Base-by-base conservation (phyloP, 53 echinoderm and acorn worm species). In the Echinarachnius parma region DNA sequence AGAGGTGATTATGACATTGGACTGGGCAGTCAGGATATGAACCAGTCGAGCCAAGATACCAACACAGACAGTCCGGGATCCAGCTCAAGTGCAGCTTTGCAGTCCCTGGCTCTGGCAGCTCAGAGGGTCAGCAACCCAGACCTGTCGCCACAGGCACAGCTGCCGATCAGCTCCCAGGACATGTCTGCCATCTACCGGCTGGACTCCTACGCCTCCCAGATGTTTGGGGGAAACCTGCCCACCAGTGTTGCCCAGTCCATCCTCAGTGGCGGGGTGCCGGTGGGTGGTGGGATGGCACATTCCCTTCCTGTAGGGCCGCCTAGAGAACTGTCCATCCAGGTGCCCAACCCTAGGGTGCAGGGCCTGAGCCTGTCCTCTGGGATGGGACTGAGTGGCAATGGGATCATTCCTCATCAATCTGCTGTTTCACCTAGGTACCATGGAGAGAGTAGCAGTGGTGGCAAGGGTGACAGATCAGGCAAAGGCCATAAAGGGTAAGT, bases 11-110 rank as follows among this genome's bases (percentile, higher is more conserved):
- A 78, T 34, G 35, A 26, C 21, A 30, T 71, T 24, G 79, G 79
- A 3, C 47, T 84, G 78, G 71, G 74, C 35, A 72, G 56, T 35
- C 74, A 39, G 45, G 74, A 72, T 44, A 21, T 72, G 18, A 72
- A 72, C 25, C 74, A 72, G 80, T 53, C 65, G 1, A 59, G 80
- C 47, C 53, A 62, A 33, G 78, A 62, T 27, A 60, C 46, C 32
- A 80, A 35, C 37, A 28, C 49, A 1, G 69, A 84, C 46, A 61
- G 84, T 48, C 84, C 56, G 34, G 82, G 85, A 7, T 81, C 88
- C 33, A 90, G 89, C 64, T 94, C 94, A 13, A 98, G 91, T 52
- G 88, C 91, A n/a, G 88, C 91, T 2, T 78, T 98, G 9, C 98
- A 98, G 78, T 98, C 81, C 48, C 80, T 98, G 15, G 98, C 91